phyloP scores from a whole-genome alignment of 2,888 invertebrate genomes.

The Pristionchus fissidentatus region DNA sequence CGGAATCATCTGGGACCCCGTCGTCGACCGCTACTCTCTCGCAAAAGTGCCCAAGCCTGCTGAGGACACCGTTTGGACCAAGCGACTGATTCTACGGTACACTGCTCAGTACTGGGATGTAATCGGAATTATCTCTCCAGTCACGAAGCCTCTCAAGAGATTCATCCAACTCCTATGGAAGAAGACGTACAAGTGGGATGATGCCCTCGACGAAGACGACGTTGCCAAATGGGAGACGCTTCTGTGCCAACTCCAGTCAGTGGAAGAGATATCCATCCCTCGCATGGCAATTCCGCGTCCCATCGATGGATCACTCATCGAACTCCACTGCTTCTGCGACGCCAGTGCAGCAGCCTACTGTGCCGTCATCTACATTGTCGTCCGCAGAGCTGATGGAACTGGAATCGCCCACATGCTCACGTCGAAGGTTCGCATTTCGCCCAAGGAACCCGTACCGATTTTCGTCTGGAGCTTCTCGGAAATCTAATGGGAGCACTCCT shows the following conservation, averaged over 20 bases:
- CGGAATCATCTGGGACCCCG: constrained; percentile 28
- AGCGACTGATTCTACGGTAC: constrained; percentile 13
- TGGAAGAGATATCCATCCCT: too few species aligned
- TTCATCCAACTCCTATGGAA: constrained; percentile 41
- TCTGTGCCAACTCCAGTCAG: too few species aligned
- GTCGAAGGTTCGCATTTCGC: constrained; percentile 10
- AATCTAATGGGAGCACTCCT: constrained; percentile 46
- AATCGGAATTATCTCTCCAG: neutral
- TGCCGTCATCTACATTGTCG: neutral
- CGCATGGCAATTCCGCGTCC: neutral
- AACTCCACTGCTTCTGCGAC: constrained; percentile 35
- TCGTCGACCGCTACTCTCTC: neutral
- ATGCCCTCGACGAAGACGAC: neutral
- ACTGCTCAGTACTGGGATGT: neutral
- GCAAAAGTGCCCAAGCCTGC: neutral
- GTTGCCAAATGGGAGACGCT: neutral
- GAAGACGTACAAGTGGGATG: neutral
- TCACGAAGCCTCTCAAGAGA: neutral
- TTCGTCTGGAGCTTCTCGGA: constrained; percentile 52
- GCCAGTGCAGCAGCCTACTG: neutral
- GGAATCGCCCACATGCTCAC: neutral
- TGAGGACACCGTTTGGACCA: neutral
- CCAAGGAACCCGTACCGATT: constrained; percentile 17
- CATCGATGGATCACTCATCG: constrained; percentile 1
- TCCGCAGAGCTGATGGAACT: neutral